A percentile compares a stretch with the other conserved stretches of the same genome.
These are phyloP conservation scores for Nesoenas mayeri DNA, from an alignment of 2,113 vertebrate species.

Conservation along the genomic window DNA sequence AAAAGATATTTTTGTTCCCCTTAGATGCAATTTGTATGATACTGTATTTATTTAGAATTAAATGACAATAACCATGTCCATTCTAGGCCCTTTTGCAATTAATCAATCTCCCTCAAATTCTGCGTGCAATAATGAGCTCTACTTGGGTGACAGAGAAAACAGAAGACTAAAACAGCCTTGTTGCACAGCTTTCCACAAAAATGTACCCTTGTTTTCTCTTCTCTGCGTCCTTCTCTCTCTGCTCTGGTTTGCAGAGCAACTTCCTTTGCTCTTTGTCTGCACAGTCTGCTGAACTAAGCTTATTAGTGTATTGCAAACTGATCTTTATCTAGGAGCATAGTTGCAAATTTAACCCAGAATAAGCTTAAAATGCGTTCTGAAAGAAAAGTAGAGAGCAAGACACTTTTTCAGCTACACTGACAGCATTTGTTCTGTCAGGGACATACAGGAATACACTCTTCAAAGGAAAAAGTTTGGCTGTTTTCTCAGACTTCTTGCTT, in stretches of 20 bases:
- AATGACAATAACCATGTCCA: not conserved
- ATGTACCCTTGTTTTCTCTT: not conserved
- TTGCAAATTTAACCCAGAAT: not conserved
- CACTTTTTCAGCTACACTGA: not conserved
- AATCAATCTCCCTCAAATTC: not conserved
- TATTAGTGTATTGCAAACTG: not conserved
- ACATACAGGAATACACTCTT: not conserved
- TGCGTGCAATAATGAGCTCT: not conserved
- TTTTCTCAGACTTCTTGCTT: conserved; percentile 26
- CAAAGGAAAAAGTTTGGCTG: not conserved
- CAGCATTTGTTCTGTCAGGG: not conserved
- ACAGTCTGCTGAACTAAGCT: not conserved
- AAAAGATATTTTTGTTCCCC: not conserved
- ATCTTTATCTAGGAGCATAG: not conserved
- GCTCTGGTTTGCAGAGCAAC: not conserved
- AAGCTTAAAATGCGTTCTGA: not conserved
- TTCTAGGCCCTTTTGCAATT: not conserved
- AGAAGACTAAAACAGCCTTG: not conserved
- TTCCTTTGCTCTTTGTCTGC: not conserved
- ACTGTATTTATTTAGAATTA: conserved; percentile 36
- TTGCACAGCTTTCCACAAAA: not conserved
- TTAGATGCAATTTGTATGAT: conserved; percentile 8
- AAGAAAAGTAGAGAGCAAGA: not conserved
- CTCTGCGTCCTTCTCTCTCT: not conserved
- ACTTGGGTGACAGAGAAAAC: not conserved